Evolutionary conservation across 2,113 vertebrate genomes (phyloP).

Genomic region (Eudyptes chrysolophus): DNA sequence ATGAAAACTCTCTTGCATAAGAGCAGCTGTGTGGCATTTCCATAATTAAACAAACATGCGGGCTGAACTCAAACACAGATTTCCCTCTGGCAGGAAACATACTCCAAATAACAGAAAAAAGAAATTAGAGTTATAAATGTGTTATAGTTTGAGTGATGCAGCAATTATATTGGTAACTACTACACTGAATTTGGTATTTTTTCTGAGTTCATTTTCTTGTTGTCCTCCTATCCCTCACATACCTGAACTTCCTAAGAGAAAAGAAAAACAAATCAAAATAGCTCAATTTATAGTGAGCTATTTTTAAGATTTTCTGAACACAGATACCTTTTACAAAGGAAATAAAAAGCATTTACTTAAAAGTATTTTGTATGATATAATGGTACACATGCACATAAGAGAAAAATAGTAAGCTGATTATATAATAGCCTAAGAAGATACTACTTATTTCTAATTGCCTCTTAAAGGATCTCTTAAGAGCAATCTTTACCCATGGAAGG

Average conservation of each 20-base stretch:
- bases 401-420: not conserved
- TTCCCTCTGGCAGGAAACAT: not conserved
- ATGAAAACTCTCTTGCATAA: not conserved
- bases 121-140: not conserved
- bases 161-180: not conserved
- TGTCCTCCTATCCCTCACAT: not conserved
- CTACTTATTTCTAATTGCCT: not conserved
- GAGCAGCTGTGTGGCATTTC: not conserved
- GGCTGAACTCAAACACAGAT: not conserved
- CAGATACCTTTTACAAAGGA: not conserved
- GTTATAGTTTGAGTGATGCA: not conserved
- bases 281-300: not conserved
- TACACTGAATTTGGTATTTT: not conserved
- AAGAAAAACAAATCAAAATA: not conserved
- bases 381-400: not conserved
- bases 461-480: not conserved
- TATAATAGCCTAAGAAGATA: not conserved
- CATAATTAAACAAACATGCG: not conserved
- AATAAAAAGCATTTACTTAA: not conserved
- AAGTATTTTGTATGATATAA: not conserved
- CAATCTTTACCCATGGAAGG: not conserved
- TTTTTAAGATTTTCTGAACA: not conserved
- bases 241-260: not conserved
- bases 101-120: not conserved
- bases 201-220: not conserved